Evolutionary conservation across 2,797 vertebrate genomes (phyloP), one percentile per base, ranked within the genome.

Genomic region (Toxotes lorentzi): DNA sequence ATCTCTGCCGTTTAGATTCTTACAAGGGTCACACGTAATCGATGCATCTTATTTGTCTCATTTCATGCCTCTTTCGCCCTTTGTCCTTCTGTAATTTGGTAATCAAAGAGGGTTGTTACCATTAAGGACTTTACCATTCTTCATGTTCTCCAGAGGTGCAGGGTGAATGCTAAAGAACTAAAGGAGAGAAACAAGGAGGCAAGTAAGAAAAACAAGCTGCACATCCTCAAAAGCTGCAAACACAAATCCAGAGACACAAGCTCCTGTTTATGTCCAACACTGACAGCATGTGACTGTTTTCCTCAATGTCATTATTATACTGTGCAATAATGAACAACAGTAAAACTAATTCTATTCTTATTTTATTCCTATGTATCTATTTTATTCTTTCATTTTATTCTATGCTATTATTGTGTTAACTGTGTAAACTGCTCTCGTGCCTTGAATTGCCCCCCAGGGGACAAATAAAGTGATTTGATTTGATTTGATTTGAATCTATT

Each of bases 221-320:
- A 23, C 8, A 45, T 68, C 50, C 45, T 40, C 9, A 40, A 64
- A 51, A 45, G 66, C 43, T 56, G 58, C 38, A 30, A 48, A 78
- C 59, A 62, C 34, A 40, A 72, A 75, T 38, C 4, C 30, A 21
- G 23, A 67, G 9, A 40, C 43, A 45, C 16, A 3, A 61, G 27
- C 21, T 35, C n/a, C 14, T 58, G 63, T 71, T 80, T 38, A 35
- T 13, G 8, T 82, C 57, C 51, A 56, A 58, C 54, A 67, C 56
- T 19, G 51, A 79, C 70, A 69, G 45, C 50, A 47, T 45, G 17
- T 27, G 32, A 70, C 38, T 34, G 11, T n/a, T 56, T 57, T 48
- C 23, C 62, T 77, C 45, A 23, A 6, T 61, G 69, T 35, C 27
- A 16, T 63, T 23, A 35, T 58, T 64, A 66, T 14, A 45, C 54